Percentiles rank a stretch among this genome's conserved stretches.
Evolutionary conservation across 2,797 vertebrate species (phyloP).

Genomic region (Oryzias dopingdopingensis): DNA sequence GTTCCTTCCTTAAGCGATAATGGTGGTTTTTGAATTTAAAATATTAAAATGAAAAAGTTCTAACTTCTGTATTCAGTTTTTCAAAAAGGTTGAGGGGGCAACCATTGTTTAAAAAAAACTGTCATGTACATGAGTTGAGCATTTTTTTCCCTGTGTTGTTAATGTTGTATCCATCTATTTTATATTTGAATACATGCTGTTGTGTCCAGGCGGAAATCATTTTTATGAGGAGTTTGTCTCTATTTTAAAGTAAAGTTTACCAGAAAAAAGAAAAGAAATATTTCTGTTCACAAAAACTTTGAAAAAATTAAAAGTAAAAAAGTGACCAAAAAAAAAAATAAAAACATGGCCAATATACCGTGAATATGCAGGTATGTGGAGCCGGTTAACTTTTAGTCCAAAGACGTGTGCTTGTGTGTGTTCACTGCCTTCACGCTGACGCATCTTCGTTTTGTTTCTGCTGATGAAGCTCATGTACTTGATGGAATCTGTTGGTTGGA

Average conservation of each 20-base stretch:
- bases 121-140: constrained; percentile 73
- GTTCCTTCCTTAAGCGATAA: background rate
- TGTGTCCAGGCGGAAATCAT: constrained; percentile 79
- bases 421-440: constrained; percentile 53
- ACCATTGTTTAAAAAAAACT: constrained; percentile 87
- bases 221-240: constrained; percentile 86
- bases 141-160: constrained; percentile 35
- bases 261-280: constrained; percentile 42
- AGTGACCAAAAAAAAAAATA: constrained; percentile 60
- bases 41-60: too few species aligned
- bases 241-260: constrained; percentile 50
- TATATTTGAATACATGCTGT: constrained; percentile 70
- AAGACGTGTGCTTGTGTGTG: constrained; percentile 66
- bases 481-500: constrained; percentile 22
- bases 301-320: constrained; percentile 60
- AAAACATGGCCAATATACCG: constrained; percentile 78
- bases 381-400: constrained; percentile 70
- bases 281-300: constrained; percentile 68
- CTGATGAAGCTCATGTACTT: constrained; percentile 38
- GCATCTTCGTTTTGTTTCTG: constrained; percentile 34
- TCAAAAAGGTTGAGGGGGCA: constrained; percentile 78
- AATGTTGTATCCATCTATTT: constrained; percentile 59
- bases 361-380: constrained; percentile 76
- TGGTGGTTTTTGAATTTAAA: too few species aligned
- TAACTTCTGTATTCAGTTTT: background rate